phyloP scores from a whole-genome alignment of 2,113 vertebrate species.

The Coryphaenoides rupestris region DNA sequence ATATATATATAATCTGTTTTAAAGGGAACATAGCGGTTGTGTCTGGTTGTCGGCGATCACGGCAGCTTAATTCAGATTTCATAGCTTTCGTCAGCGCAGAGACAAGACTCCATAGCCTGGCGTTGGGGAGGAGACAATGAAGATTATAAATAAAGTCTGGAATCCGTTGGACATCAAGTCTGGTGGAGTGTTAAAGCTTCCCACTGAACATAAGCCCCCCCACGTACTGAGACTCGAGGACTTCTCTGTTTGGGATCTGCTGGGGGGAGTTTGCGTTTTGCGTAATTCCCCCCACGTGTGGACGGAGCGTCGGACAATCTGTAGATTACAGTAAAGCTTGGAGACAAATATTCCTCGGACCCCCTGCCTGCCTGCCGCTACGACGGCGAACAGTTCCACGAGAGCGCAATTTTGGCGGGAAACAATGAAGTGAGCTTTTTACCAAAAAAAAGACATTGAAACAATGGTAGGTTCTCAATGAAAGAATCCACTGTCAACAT shows the following conservation, averaged over 20 bases:
- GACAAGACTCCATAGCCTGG: slow-evolving; percentile 34
- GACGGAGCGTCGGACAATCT: slow-evolving; percentile 58
- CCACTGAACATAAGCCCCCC: slow-evolving; percentile 70
- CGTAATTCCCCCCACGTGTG: slow-evolving; percentile 60
- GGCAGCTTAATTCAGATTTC: slow-evolving; percentile 37
- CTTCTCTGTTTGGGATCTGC: slow-evolving; percentile 59
- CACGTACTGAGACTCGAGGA: slow-evolving; percentile 67
- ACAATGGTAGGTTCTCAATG: slow-evolving; percentile 35
- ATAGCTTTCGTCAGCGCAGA: slow-evolving; percentile 42
- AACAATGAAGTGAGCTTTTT: slow-evolving; percentile 55
- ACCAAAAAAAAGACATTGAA: slow-evolving; percentile 34
- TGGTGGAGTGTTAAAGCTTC: slow-evolving; percentile 62
- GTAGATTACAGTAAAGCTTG: slow-evolving; percentile 58
- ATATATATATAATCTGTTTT: slow-evolving; percentile 2
- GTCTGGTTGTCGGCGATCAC: slow-evolving; percentile 29
- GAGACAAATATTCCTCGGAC: slow-evolving; percentile 51
- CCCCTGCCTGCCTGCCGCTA: slow-evolving; percentile 35
- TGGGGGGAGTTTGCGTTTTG: slow-evolving; percentile 57
- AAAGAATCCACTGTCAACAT: slow-evolving; percentile 45
- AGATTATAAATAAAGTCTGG: slow-evolving; percentile 62
- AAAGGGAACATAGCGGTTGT: background rate
- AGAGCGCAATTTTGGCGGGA: slow-evolving; percentile 35
- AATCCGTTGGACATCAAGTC: slow-evolving; percentile 55
- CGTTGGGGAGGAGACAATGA: slow-evolving; percentile 49
- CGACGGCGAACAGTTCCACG: slow-evolving; percentile 14